Conservation (phyloP, 1,140 invertebrate genomes). For the Cydia strobilella region DNA sequence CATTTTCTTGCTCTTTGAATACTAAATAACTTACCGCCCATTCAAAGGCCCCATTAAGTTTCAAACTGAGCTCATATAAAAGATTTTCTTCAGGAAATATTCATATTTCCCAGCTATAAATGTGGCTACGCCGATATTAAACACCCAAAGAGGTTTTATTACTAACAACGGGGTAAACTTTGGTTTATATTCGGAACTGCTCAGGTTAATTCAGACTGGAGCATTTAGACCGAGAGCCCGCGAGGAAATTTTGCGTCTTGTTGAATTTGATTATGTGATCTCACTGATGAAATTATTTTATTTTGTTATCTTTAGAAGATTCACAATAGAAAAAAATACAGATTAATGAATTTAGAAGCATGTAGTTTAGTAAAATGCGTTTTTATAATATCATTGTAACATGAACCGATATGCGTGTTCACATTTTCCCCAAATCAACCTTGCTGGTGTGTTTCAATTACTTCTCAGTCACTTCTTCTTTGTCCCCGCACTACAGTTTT, state of each 20-base stretch:
- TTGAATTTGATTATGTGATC: background rate
- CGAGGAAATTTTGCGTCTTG: background rate
- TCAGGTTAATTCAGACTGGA: background rate
- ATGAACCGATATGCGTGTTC: too few relatives aligned
- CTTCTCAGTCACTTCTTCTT: background rate
- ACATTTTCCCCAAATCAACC: background rate
- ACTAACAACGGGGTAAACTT: constrained; percentile 31
- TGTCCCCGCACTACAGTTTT: background rate
- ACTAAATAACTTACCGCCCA: too few relatives aligned
- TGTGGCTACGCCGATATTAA: constrained; percentile 36
- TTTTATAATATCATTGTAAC: too few relatives aligned
- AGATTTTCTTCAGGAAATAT: constrained; percentile 45
- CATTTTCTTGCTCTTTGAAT: too few relatives aligned
- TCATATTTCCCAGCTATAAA: constrained; percentile 47
- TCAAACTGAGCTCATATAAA: constrained; percentile 37
- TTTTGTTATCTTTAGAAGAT: too few relatives aligned
- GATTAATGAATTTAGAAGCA: too few relatives aligned
- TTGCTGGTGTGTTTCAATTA: background rate
- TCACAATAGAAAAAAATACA: too few relatives aligned
- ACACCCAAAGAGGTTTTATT: constrained; percentile 39
- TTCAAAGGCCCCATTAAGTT: background rate
- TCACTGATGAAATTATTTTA: background rate
- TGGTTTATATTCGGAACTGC: constrained; percentile 30
- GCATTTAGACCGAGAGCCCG: background rate
- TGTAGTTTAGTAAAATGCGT: too few relatives aligned